Percentiles rank a stretch among this genome's conserved stretches.
phyloP scores from a whole-genome alignment of 2,888 invertebrate species.

The Tipula confusa region DNA sequence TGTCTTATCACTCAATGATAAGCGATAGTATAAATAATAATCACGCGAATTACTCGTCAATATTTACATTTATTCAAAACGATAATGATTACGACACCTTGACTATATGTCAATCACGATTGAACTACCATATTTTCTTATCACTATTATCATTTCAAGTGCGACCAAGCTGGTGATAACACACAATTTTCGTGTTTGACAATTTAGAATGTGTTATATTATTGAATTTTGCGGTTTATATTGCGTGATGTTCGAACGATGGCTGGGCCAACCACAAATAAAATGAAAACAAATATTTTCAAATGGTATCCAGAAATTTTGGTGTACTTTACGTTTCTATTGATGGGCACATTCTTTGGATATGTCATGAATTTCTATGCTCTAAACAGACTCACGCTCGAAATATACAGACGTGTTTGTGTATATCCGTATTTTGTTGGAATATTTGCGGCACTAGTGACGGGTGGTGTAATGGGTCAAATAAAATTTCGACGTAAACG shows the following conservation, averaged over 20 bases:
- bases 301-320: not conserved
- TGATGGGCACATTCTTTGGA: not conserved
- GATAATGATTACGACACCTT: not conserved
- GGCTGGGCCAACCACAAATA: not conserved
- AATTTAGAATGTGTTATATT: not conserved
- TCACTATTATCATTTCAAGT: not conserved
- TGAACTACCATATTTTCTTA: not conserved
- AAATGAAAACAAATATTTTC: not conserved
- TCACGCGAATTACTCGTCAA: not conserved
- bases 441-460: not conserved
- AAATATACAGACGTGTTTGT: not conserved
- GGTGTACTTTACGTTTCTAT: not conserved
- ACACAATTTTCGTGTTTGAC: not conserved
- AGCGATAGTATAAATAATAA: not conserved
- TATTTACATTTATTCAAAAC: not conserved
- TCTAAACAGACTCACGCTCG: not conserved
- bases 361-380: not conserved
- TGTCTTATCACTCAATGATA: not conserved
- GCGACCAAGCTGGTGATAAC: not conserved
- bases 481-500: not conserved
- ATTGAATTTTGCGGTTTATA: not conserved
- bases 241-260: not conserved
- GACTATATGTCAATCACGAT: not conserved
- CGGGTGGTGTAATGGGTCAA: not conserved
- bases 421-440: not conserved